Evolutionary conservation across 2,888 invertebrate species (phyloP), one percentile per base, ranked within the genome.

Genomic region (Leptura quadrifasciata): DNA sequence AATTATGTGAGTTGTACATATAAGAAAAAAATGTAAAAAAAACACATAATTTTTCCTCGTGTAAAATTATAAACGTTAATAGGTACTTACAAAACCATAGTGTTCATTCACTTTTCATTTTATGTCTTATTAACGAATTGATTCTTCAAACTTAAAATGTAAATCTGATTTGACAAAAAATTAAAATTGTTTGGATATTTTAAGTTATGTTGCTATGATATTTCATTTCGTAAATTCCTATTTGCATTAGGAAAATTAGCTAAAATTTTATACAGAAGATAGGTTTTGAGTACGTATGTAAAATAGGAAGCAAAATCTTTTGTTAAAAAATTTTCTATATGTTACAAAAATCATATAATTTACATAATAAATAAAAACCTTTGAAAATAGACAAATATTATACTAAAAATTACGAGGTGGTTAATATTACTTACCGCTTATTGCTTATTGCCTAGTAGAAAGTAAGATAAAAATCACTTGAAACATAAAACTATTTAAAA

Each of bases 371-470:
- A 47, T 39, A 10, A 39, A 3, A 15, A 12, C 27, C 8, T 31
- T 6, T 39, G 12, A 12, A 2, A 0, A n/a, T 47, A 47, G 17
- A 47, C n/a, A 47, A 47, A 47, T n/a, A 4, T 47, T n/a, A 47
- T n/a, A n/a, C 4, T 47, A 9, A 8, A 18, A 61, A 31, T 31
- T 31, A 31, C 12, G 2, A 58, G 1, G n/a, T 17, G n/a, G 35
- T 27, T 55, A 17, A 35, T 31, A 39, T 8, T 20, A 79, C 79
- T 75, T 71, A 79, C 79, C 76, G 76, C 67, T 76, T 76, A 69
- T 71, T 68, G 35, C 75, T 75, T 75, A 76, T 31, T 63, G 55
- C 64, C 71, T 76, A 75, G 27, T 65, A 60, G 55, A 70, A 58
- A 63, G 55, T 60, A 67, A 70, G 31, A 65, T 47, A 74, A 70